phyloP scores from a whole-genome alignment of 2,888 invertebrate genomes.

The Synanthedon vespiformis region DNA sequence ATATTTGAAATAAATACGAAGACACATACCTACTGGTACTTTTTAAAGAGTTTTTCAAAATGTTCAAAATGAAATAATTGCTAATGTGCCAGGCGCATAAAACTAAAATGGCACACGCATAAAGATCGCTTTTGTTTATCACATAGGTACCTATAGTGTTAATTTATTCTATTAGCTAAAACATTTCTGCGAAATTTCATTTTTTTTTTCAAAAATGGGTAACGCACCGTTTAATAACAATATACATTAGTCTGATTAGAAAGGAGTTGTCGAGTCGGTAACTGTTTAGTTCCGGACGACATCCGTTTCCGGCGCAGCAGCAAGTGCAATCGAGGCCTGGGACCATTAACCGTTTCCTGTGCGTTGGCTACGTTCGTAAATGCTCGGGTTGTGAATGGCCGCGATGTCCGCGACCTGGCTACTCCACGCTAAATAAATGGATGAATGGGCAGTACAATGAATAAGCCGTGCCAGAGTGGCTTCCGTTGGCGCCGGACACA shows the following conservation, averaged over 20 bases:
- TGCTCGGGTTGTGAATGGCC: conserved; percentile 26
- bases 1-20: no score
- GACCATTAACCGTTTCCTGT: conserved; percentile 56
- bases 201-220: no score
- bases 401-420: conserved; percentile 28
- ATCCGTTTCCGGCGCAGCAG: conserved; percentile 51
- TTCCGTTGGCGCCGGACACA: conserved; percentile 56
- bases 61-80: no score
- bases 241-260: conserved; percentile 2
- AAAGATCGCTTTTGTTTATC: no score
- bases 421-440: not conserved
- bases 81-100: no score
- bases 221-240: not conserved
- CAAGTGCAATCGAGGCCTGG: conserved; percentile 23
- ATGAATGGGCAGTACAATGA: conserved; percentile 54
- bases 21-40: no score
- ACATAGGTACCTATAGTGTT: no score
- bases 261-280: conserved; percentile 25
- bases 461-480: conserved; percentile 54
- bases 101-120: no score
- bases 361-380: conserved; percentile 22
- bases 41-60: no score
- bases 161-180: no score
- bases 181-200: no score
- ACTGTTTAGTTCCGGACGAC: conserved; percentile 52